Base-by-base conservation (phyloP, 2,888 invertebrate genomes). In the Leptinotarsa haldemani region DNA sequence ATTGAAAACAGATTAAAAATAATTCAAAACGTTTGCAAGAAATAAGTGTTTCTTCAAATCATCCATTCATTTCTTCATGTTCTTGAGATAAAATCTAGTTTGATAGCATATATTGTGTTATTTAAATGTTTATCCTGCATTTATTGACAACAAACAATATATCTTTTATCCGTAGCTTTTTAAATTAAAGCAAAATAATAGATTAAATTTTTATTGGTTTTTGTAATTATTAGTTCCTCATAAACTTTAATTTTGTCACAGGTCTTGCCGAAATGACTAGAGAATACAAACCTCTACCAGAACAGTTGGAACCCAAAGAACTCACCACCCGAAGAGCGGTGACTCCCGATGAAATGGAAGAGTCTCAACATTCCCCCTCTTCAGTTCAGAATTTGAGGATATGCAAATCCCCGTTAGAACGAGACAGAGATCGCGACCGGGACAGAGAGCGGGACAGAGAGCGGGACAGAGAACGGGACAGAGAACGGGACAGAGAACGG, bases 201-300 rank as follows among this genome's bases (percentile, higher is more conserved):
- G 5, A 25, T 1, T 30, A 1, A 30, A 30, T 30, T 30, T 30
- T 30, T 30, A 30, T 30, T 30, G 7, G 30, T 30, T 30, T 30
- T 30, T 1, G 7, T 30, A 5, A 7, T 7, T 30, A 7, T 5
- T 30, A 30, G 7, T 30, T 30, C 7, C 7, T 30, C 30, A 30
- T 1, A 30, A 30, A 40, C 40, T 40, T 40, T 12, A 2, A 40
- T 30, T 67, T 72, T 70, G 67, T 73, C 75, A 9, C 70, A 83
- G 83, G 96, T 85, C 90, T 97, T 86, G 95, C 96, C 89, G 96
- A 96, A 89, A 96, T 96, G 94, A 95, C 95, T 86, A 82, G 82
- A 70, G 85, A 88, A 82, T 87, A 85, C 84, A 85, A 86, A 81
- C 83, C 86, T 76, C 85, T 87, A 79, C 83, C 86, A 71, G 87